Evolutionary conservation across 2,797 vertebrate species (phyloP).

Genomic region (Microcaecilia unicolor): DNA sequence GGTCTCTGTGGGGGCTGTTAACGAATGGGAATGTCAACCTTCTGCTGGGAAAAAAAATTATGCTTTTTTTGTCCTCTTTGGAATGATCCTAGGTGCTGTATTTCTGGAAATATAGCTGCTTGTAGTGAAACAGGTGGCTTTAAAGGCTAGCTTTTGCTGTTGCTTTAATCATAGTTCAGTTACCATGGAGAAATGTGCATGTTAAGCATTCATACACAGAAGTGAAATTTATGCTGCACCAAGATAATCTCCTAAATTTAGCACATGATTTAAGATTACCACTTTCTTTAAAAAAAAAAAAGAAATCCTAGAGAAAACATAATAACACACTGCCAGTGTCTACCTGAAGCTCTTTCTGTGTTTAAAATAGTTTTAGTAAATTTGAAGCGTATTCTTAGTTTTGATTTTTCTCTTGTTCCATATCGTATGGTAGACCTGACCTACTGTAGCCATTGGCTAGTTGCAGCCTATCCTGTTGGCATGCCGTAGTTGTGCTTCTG

Average conservation of each 20-base stretch:
- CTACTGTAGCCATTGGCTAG: constrained; percentile 3
- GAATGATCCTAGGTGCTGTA: constrained; percentile 58
- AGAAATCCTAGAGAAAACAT: constrained; percentile 39
- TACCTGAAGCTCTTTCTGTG: no score
- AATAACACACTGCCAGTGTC: no score
- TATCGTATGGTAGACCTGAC: not conserved
- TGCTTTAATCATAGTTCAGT: constrained; percentile 78
- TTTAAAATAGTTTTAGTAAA: constrained; percentile 30
- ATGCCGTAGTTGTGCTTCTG: no score
- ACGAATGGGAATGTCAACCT: constrained; percentile 50
- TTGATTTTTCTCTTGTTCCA: constrained; percentile 23
- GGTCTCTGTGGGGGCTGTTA: constrained; percentile 43
- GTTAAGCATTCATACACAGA: constrained; percentile 75
- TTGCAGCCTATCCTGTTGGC: constrained; percentile 3
- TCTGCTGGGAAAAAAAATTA: constrained; percentile 47
- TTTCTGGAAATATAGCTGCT: constrained; percentile 68
- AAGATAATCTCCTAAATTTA: constrained; percentile 77
- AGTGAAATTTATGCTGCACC: constrained; percentile 76
- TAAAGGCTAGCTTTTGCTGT: constrained; percentile 65
- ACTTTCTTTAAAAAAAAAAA: constrained; percentile 55
- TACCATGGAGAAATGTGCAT: constrained; percentile 79
- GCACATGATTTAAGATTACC: constrained; percentile 66
- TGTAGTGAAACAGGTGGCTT: constrained; percentile 72
- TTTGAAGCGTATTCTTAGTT: constrained; percentile 37
- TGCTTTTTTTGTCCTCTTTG: constrained; percentile 49